Conservation (phyloP, 2,113 vertebrate species). For the Oceanodroma tethys region DNA sequence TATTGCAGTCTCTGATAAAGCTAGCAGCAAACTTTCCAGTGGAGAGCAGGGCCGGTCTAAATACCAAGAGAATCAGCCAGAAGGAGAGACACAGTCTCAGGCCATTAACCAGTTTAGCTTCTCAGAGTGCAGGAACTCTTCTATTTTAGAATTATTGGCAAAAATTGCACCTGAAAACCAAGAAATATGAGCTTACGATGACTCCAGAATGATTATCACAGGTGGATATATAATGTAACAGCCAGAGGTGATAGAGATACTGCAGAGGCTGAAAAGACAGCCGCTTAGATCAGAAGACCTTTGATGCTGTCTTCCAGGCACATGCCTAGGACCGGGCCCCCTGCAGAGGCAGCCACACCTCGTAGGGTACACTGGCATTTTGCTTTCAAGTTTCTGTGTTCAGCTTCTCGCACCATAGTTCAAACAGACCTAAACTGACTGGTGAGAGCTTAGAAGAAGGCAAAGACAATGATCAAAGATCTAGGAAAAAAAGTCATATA, state of each 20-base stretch:
- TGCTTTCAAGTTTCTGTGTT: neutral
- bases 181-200: neutral
- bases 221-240: neutral
- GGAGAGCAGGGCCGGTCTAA: neutral
- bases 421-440: neutral
- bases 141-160: neutral
- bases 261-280: neutral
- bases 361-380: neutral
- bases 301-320: neutral
- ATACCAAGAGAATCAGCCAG: neutral
- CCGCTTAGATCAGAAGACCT: neutral
- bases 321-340: neutral
- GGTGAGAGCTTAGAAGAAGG: neutral
- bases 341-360: neutral
- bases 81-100: neutral
- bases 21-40: neutral
- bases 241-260: neutral
- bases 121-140: neutral
- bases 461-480: neutral
- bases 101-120: neutral
- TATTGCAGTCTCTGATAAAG: neutral
- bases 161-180: neutral
- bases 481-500: neutral
- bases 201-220: neutral
- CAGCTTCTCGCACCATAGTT: neutral